A percentile compares a stretch with the other conserved stretches of the same genome.
phyloP scores from a whole-genome alignment of 2,797 vertebrate genomes.

The Choloepus didactylus region DNA sequence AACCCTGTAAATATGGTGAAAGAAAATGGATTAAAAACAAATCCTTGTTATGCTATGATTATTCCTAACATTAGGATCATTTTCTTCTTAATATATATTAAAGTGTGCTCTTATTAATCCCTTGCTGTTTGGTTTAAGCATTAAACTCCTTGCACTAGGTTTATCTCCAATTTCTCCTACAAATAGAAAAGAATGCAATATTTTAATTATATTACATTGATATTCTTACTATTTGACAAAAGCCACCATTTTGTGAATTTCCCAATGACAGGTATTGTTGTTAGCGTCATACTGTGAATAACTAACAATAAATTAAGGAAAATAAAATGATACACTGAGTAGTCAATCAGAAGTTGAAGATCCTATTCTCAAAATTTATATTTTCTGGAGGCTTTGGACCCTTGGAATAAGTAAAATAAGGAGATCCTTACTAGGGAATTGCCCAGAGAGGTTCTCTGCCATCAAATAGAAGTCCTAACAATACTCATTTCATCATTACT shows the following conservation, averaged over 20 bases:
- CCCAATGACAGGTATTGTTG: neutral
- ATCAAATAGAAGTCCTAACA: neutral
- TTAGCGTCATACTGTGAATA: neutral
- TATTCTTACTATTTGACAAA: neutral
- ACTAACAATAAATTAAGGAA: neutral
- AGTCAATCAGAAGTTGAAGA: neutral
- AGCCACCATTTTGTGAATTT: neutral
- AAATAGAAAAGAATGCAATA: neutral
- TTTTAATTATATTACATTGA: neutral
- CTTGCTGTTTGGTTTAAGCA: neutral
- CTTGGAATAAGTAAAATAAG: neutral
- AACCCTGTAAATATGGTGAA: neutral
- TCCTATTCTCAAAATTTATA: neutral
- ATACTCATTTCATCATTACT: neutral
- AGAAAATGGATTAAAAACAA: neutral
- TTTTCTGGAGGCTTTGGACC: neutral
- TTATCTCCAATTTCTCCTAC: neutral
- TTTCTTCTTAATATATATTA: neutral
- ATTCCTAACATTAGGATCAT: neutral
- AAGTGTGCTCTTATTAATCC: neutral
- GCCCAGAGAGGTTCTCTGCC: neutral
- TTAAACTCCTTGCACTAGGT: neutral
- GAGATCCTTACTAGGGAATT: neutral
- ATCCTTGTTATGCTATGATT: neutral
- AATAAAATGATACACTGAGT: neutral